phyloP scores from a whole-genome alignment of 1,140 invertebrate genomes.

The Nymphalis io region DNA sequence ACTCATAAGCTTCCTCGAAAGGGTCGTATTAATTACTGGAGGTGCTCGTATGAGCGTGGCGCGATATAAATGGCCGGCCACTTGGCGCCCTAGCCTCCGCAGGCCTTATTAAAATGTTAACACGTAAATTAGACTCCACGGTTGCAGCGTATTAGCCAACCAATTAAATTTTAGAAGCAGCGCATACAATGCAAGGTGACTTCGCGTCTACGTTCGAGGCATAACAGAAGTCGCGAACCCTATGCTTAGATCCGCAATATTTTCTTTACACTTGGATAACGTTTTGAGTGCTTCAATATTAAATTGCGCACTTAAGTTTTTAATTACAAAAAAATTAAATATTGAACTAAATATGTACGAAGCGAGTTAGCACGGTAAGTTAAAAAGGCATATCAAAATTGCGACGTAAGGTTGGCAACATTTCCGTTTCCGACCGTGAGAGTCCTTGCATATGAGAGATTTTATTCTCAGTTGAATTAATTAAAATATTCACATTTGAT shows the following conservation, averaged over 20 bases:
- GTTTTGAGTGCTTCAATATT: slow-evolving; percentile 63
- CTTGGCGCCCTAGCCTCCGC: slow-evolving; percentile 73
- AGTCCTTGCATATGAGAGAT: slow-evolving; percentile 73
- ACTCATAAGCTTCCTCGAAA: slow-evolving; percentile 79
- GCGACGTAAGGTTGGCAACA: slow-evolving; percentile 76
- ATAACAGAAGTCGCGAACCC: slow-evolving; percentile 22
- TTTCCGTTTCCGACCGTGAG: slow-evolving; percentile 71
- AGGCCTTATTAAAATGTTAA: slow-evolving; percentile 79
- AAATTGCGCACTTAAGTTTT: slow-evolving; percentile 68
- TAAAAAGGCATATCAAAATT: slow-evolving; percentile 78
- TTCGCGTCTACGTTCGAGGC: slow-evolving; percentile 45
- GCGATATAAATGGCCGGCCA: slow-evolving; percentile 75
- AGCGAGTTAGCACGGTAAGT: slow-evolving; percentile 68
- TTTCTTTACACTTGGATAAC: slow-evolving; percentile 62
- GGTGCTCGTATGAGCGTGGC: slow-evolving; percentile 68
- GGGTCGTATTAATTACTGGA: slow-evolving; percentile 77
- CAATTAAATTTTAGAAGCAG: slow-evolving; percentile 76
- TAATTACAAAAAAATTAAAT: slow-evolving; percentile 72
- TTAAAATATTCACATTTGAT: slow-evolving; percentile 59
- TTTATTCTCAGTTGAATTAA: slow-evolving; percentile 71
- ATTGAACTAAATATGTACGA: slow-evolving; percentile 68
- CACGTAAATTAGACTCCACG: slow-evolving; percentile 77
- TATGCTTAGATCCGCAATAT: slow-evolving; percentile 51
- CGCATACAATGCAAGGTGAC: slow-evolving; percentile 61
- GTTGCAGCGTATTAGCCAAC: slow-evolving; percentile 72